Percentiles rank a stretch among this genome's conserved stretches.
These are phyloP conservation scores for Drosophila biarmipes DNA, from an alignment of 1,140 invertebrate species.

Conservation along the genomic window DNA sequence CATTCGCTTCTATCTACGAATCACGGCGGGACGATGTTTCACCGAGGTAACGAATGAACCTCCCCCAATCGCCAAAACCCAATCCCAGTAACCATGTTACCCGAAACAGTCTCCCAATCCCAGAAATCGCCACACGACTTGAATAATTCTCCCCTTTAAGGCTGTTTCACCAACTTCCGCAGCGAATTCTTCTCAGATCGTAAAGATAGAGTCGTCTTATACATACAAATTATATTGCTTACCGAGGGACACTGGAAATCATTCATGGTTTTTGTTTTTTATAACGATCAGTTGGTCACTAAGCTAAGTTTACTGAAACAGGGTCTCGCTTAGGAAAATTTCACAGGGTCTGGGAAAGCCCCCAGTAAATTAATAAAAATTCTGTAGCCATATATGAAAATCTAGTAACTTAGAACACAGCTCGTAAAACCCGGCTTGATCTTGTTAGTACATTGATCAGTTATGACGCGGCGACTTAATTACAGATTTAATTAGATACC, in stretches of 20 bases:
- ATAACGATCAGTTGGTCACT: not conserved
- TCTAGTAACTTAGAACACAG: not conserved
- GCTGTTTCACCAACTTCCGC: constrained; percentile 22
- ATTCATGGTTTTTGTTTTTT: not conserved
- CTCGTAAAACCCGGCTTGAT: not conserved
- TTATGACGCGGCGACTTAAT: constrained; percentile 61
- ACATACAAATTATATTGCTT: not conserved
- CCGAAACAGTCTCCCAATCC: not conserved
- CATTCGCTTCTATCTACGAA: constrained; percentile 82
- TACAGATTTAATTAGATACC: constrained; percentile 38
- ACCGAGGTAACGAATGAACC: constrained; percentile 69
- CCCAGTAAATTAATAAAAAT: not conserved
- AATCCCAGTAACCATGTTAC: constrained; percentile 16
- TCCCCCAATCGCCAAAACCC: constrained; percentile 1
- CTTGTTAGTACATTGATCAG: constrained; percentile 12
- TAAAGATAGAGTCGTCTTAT: not conserved
- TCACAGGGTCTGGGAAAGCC: not conserved
- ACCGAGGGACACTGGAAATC: not conserved
- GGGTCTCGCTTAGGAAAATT: not conserved
- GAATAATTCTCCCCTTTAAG: constrained; percentile 16
- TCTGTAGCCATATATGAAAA: not conserved
- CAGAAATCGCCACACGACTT: constrained; percentile 46
- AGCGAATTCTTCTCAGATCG: constrained; percentile 15
- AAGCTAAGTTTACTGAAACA: not conserved
- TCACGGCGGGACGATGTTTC: constrained; percentile 79